These are phyloP conservation scores for Leucoraja erinaceus DNA, from an alignment of 2,113 vertebrate genomes.

Conservation along the genomic window DNA sequence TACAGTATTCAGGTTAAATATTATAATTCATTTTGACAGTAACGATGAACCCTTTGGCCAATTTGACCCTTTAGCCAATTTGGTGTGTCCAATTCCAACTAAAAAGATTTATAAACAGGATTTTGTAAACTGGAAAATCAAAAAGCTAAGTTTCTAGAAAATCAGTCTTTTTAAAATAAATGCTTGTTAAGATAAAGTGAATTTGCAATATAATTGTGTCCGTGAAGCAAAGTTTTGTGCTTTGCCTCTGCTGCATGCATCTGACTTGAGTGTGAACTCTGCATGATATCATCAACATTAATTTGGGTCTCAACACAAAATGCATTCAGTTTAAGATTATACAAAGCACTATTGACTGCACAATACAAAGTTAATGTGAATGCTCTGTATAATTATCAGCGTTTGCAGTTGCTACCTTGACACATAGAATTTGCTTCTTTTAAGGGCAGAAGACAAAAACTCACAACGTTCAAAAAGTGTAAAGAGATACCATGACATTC, in stretches of 20 bases:
- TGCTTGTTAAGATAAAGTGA: neutral
- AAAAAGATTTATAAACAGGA: too few relatives aligned
- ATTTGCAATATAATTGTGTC: neutral
- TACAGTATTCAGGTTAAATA: neutral
- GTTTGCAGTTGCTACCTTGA: neutral
- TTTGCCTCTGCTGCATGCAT: neutral
- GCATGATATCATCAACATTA: neutral
- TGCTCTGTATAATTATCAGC: neutral
- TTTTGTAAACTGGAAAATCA: too few relatives aligned
- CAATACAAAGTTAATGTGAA: neutral
- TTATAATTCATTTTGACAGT: neutral
- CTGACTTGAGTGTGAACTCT: neutral
- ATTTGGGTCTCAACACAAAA: neutral
- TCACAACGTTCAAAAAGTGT: neutral
- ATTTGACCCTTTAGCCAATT: neutral
- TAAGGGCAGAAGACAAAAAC: too few relatives aligned
- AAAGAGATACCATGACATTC: neutral
- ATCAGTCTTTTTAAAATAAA: neutral
- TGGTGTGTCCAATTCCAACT: neutral
- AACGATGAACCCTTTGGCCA: too few relatives aligned
- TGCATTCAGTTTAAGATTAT: neutral
- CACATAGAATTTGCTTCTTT: neutral
- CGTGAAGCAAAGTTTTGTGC: neutral
- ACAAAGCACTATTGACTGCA: neutral
- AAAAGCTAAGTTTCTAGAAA: too few relatives aligned